A percentile compares a stretch with the other conserved stretches of the same genome.
These are phyloP conservation scores for Melolontha melolontha DNA, from an alignment of 2,888 invertebrate species.

Conservation along the genomic window DNA sequence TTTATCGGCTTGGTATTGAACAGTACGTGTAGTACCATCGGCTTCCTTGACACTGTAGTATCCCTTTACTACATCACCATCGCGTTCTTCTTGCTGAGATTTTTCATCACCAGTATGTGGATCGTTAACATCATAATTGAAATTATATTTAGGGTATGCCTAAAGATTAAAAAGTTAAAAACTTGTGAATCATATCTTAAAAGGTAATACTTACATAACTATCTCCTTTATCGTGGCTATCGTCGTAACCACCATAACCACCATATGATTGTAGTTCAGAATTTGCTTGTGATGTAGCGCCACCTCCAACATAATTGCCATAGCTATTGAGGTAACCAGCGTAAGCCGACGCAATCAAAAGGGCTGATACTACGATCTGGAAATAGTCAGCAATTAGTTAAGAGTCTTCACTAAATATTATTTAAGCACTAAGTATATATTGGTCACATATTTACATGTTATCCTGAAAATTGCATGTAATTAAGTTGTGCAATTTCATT, in stretches of 20 bases:
- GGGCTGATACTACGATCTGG: conserved; percentile 22
- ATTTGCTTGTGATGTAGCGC: conserved; percentile 27
- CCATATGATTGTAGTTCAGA: conserved; percentile 19
- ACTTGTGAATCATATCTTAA: background rate
- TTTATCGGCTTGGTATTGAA: conserved; percentile 16
- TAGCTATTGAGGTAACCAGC: conserved; percentile 33
- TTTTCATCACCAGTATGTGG: conserved; percentile 25
- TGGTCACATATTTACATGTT: no score
- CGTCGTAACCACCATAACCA: conserved; percentile 21
- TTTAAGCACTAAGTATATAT: no score
- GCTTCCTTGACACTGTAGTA: conserved; percentile 13
- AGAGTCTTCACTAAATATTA: no score
- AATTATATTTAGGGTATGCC: conserved; percentile 28
- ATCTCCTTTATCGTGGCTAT: conserved; percentile 22
- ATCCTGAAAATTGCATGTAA: no score
- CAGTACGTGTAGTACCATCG: conserved; percentile 21
- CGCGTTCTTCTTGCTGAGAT: conserved; percentile 21
- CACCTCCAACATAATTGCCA: conserved; percentile 26
- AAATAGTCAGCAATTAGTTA: background rate
- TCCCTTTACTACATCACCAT: conserved; percentile 14
- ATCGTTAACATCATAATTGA: conserved; percentile 19
- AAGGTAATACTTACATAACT: conserved; percentile 5
- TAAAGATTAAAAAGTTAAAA: background rate
- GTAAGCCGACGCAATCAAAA: conserved; percentile 24
- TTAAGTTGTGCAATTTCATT: no score